Evolutionary conservation across 1,140 invertebrate genomes (phyloP), one percentile per base, ranked within the genome.

Genomic region (Drosophila saltans): DNA sequence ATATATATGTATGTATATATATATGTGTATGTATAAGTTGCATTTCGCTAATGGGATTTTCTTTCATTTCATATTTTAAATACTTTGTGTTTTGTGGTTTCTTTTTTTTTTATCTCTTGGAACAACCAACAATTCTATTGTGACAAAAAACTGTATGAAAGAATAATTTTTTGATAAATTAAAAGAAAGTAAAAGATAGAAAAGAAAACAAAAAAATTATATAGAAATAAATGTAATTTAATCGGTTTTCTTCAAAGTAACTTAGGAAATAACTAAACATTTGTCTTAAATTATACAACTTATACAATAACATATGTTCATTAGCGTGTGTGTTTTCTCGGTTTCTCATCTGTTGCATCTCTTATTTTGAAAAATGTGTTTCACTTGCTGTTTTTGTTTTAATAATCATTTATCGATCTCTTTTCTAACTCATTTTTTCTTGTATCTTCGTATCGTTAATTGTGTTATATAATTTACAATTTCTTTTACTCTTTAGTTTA

Each of bases 191-290:
- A 6, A 52, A 36, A 1, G 3, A 11, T 66, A 64, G 55, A 60
- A 26, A 77, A 77, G 39, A 70, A 33, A 77, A 77, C 59, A 68
- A 60, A 55, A 76, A 76, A 78, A 9, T 45, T 30, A 36, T 72
- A 58, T 88, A 83, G 77, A 88, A 89, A 77, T 88, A 88, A 88
- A 70, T 83, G 83, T 88, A 88, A 83, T 88, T 88, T 88, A 80
- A 89, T 88, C 76, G 76, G 65, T 82, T 80, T 77, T 88, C 73
- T 89, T 83, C 83, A 88, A 83, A 75, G 66, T 88, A 88, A 88
- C 83, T 88, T 88, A 88, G 81, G 63, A 89, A 88, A 89, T 89
- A 88, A 89, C 84, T 83, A 88, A 88, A 88, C 88, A 86, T 61
- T 59, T 89, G 80, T 83, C 83, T 88, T 89, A 88, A 88, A 89